Evolutionary conservation across 2,797 vertebrate genomes (phyloP).

Genomic region (Lutjanus campechanus): DNA sequence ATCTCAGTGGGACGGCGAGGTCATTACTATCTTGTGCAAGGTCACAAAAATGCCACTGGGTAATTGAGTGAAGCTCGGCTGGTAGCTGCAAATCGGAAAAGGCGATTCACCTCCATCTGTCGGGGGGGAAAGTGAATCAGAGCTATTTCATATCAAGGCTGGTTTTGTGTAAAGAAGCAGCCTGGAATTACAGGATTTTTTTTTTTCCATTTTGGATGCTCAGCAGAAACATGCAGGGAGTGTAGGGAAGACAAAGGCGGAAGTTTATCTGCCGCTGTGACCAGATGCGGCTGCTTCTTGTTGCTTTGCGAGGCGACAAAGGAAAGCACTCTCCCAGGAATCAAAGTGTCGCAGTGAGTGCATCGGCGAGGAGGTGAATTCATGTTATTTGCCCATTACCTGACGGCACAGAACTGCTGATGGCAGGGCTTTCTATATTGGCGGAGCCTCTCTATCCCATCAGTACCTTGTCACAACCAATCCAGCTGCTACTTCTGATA

Average conservation of each 20-base stretch:
- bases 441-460: conserved; percentile 67
- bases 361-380: conserved; percentile 61
- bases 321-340: conserved; percentile 66
- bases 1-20: conserved; percentile 50
- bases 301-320: conserved; percentile 57
- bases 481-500: conserved; percentile 76
- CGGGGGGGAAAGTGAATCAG: conserved; percentile 31
- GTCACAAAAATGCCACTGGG: conserved; percentile 74
- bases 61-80: conserved; percentile 66
- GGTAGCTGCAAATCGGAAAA: conserved; percentile 50
- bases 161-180: conserved; percentile 37
- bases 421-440: conserved; percentile 65
- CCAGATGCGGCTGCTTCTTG: conserved; percentile 30
- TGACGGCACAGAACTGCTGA: conserved; percentile 76
- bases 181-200: conserved; percentile 22
- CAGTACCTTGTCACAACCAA: conserved; percentile 75
- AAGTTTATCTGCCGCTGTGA: conserved; percentile 44
- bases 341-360: conserved; percentile 54
- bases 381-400: conserved; percentile 71
- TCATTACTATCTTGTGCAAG: conserved; percentile 74
- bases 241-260: conserved; percentile 36
- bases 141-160: conserved; percentile 41
- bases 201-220: conserved; percentile 29
- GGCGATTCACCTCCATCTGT: conserved; percentile 61
- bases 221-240: conserved; percentile 48